phyloP scores from a whole-genome alignment of 30 jellyfish, hydroid and myxozoan genomes.

The Aurelia aurita complex sp. Pacific region DNA sequence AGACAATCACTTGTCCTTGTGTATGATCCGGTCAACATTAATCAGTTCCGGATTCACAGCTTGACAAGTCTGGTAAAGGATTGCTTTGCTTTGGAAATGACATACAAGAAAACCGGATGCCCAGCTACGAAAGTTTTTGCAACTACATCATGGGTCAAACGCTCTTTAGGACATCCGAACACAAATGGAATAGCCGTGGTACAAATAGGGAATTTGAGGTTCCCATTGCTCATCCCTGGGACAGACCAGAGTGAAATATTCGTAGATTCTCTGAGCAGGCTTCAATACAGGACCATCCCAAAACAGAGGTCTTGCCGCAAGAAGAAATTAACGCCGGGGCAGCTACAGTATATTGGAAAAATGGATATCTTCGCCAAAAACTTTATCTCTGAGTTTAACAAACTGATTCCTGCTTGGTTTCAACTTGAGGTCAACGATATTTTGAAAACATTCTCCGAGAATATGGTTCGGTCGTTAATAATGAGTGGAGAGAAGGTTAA shows the following conservation, averaged over 20 bases:
- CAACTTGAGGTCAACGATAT: conserved; percentile 21
- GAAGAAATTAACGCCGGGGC: conserved; percentile 24
- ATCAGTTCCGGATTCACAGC: conserved; percentile 16
- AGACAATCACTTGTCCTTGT: conserved; percentile 57
- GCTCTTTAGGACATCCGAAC: conserved; percentile 28
- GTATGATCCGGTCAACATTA: conserved; percentile 25
- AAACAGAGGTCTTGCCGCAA: conserved; percentile 30
- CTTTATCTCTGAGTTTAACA: conserved; percentile 57
- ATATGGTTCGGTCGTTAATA: conserved; percentile 64
- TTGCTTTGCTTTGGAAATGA: conserved; percentile 49
- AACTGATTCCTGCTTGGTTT: conserved; percentile 85
- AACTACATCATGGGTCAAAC: conserved; percentile 58
- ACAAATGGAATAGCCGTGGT: conserved; percentile 68
- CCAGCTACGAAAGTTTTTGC: conserved; percentile 37
- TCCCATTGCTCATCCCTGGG: conserved; percentile 77
- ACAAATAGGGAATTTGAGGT: conserved; percentile 7
- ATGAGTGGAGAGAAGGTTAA: conserved; percentile 52
- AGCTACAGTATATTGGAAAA: conserved; percentile 56
- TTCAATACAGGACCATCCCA: background rate
- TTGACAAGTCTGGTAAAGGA: conserved; percentile 25
- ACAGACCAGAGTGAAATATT: conserved; percentile 45
- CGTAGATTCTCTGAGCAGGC: background rate
- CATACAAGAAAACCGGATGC: conserved; percentile 9
- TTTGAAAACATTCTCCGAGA: conserved; percentile 50
- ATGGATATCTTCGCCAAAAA: conserved; percentile 64